A percentile compares a stretch with the other conserved stretches of the same genome.
Evolutionary conservation across 2,888 invertebrate species (phyloP).

Genomic region (Synanthedon andrenaeformis): DNA sequence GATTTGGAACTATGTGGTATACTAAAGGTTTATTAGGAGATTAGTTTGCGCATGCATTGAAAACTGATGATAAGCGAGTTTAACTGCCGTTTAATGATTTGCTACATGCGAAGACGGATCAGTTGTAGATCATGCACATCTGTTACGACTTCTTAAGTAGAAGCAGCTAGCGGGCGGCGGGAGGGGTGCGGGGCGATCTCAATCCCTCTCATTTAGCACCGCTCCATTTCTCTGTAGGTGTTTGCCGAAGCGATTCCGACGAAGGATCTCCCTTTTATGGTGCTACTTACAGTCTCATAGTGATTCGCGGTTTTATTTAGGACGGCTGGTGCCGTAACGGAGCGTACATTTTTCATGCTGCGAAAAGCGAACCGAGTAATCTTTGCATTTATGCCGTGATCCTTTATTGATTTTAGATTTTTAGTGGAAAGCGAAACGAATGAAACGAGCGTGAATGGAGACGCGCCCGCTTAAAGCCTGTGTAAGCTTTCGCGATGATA

Average conservation of each 20-base stretch:
- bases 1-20: constrained; percentile 15
- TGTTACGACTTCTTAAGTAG: constrained; percentile 24
- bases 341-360: constrained; percentile 65
- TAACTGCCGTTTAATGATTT: constrained; percentile 33
- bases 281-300: constrained; percentile 65
- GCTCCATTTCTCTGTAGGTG: constrained; percentile 65
- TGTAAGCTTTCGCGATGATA: constrained; percentile 62
- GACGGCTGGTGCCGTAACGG: constrained; percentile 56
- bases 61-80: constrained; percentile 8
- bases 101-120: constrained; percentile 9
- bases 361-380: constrained; percentile 61
- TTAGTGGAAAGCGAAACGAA: constrained; percentile 67
- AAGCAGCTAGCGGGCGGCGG: background rate
- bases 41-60: background rate
- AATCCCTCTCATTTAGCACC: constrained; percentile 71
- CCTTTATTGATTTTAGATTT: constrained; percentile 72
- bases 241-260: constrained; percentile 67
- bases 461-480: constrained; percentile 59
- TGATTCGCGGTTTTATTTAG: constrained; percentile 70
- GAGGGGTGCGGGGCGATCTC: constrained; percentile 20
- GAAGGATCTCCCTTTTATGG: constrained; percentile 65
- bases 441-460: constrained; percentile 65
- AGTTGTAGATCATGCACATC: constrained; percentile 41
- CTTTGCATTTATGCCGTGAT: constrained; percentile 69
- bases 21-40: constrained; percentile 8